Conservation (phyloP, 2,888 invertebrate genomes). For the Orthosia gracilis region DNA sequence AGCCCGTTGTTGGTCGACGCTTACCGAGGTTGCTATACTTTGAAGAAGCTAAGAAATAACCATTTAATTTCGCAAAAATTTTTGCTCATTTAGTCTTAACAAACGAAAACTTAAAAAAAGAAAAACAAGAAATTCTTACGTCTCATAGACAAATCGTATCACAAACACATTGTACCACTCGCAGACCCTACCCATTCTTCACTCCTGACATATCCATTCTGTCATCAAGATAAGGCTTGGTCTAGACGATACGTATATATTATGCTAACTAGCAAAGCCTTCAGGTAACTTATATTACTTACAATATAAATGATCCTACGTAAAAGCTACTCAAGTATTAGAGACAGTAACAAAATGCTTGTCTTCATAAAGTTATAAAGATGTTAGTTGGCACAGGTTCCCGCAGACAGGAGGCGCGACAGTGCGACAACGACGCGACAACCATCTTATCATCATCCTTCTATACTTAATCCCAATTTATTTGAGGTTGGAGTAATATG, state of each 20-base stretch:
- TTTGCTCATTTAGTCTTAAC: not conserved
- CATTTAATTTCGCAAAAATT: too few relatives aligned
- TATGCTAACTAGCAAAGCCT: constrained; percentile 21
- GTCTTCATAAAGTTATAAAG: not conserved
- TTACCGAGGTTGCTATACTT: too few relatives aligned
- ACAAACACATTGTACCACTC: not conserved
- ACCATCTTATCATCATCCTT: too few relatives aligned
- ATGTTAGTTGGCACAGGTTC: not conserved
- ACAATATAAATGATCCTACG: not conserved
- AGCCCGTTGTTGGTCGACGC: too few relatives aligned
- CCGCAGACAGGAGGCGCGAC: not conserved
- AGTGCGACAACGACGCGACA: too few relatives aligned
- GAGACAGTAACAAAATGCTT: constrained; percentile 6
- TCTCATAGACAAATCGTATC: not conserved
- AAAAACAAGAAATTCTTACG: not conserved
- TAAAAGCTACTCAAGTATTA: constrained; percentile 10
- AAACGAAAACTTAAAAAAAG: not conserved
- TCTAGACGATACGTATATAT: constrained; percentile 11
- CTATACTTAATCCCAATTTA: too few relatives aligned
- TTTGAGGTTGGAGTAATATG: too few relatives aligned
- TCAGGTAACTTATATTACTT: constrained; percentile 1
- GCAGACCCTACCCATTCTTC: constrained; percentile 11
- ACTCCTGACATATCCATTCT: constrained; percentile 21
- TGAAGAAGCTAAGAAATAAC: too few relatives aligned
- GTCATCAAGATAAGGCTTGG: not conserved